Conservation (phyloP, 2,113 vertebrate species). For the Globicephala melas region DNA sequence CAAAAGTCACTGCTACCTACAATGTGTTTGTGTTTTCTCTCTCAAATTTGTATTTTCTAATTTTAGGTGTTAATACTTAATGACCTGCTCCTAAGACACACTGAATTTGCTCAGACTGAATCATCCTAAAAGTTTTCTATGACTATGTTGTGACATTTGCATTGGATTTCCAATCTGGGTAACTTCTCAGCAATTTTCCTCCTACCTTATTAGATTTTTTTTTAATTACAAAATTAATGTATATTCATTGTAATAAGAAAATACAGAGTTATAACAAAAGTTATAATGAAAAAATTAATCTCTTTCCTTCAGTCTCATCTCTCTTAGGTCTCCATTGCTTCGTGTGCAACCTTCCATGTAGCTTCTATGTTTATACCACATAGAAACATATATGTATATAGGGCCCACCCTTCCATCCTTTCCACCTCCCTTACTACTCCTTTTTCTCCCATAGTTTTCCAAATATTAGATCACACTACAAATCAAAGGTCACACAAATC, state of each 20-base stretch:
- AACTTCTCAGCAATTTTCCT: conserved; percentile 2
- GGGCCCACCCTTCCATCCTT: background rate
- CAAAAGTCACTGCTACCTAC: background rate
- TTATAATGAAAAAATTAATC: background rate
- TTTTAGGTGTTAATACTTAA: background rate
- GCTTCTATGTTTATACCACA: background rate
- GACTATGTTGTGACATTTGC: background rate
- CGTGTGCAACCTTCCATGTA: background rate
- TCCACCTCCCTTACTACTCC: background rate
- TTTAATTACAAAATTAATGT: background rate
- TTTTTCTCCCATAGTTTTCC: background rate
- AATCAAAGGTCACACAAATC: background rate
- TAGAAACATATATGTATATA: background rate
- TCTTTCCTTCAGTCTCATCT: background rate
- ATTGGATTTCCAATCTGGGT: background rate
- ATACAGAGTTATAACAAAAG: background rate
- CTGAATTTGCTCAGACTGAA: background rate
- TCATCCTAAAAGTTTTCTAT: background rate
- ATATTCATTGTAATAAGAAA: background rate
- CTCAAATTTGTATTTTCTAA: background rate
- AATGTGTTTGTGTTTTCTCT: background rate
- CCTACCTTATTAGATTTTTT: background rate
- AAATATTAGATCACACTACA: conserved; percentile 1
- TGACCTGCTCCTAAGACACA: background rate
- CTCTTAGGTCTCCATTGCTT: background rate